Evolutionary conservation across 2,888 invertebrate genomes (phyloP), one percentile per base, ranked within the genome.

Genomic region (Parelbella ahira): DNA sequence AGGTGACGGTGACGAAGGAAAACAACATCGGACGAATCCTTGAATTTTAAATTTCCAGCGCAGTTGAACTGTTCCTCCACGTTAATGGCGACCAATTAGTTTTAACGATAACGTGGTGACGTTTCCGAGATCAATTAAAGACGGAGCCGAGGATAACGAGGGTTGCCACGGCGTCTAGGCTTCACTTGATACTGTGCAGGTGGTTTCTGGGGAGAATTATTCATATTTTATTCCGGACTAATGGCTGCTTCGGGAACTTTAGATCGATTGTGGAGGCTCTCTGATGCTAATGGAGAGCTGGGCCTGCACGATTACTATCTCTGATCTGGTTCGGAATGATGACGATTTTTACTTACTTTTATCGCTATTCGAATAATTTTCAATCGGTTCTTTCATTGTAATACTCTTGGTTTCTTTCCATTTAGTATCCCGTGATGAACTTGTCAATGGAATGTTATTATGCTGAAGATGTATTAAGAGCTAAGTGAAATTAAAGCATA

Each of bases 61-160:
- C 45, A 46, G 41, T 50, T 19, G 12, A 44, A 33, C 37, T 27
- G 6, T 41, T 47, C 48, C 50, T 51, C 41, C 43, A 37, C 44
- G 47, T 45, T 53, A 56, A 56, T 56, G 54, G 50, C 20, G 28
- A 28, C 44, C 54, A 50, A 60, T 60, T 58, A 56, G 53, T 56
- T 55, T 59, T 54, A 58, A 60, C 51, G 57, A 52, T 54, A 53
- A 50, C 51, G 55, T 44, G 52, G 53, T 52, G 50, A 50, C 51
- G 51, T 33, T 24, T 20, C 18, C 29, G 33, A 9, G 45, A 45
- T 45, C 45, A 49, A 47, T 51, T 41, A 37, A 44, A 32, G 20
- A 32, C 37, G 21, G 37, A 28, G 37, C 37, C 12, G 28, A 29
- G 23, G 15, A 23, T 38, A 30, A 30, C 38, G 38, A 38, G 21